phyloP scores from a whole-genome alignment of 2,797 vertebrate genomes.

The Girardinus metallicus region DNA sequence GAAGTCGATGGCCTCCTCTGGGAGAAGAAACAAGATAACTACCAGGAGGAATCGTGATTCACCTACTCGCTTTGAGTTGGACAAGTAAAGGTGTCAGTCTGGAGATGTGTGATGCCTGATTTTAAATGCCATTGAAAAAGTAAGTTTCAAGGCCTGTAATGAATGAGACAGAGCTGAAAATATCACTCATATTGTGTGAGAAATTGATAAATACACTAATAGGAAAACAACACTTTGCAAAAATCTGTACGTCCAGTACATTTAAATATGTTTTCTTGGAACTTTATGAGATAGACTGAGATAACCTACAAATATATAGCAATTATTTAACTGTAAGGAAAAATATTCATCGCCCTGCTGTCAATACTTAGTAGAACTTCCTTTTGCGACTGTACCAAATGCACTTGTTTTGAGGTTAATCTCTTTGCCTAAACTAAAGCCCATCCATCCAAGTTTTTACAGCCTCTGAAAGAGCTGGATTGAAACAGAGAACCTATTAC shows the following conservation, averaged over 20 bases:
- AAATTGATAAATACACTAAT: neutral
- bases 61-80: constrained; percentile 36
- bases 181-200: neutral
- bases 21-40: constrained; percentile 53
- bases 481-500: neutral
- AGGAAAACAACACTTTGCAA: neutral
- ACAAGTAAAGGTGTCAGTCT: constrained; percentile 41
- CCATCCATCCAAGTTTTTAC: too few species aligned
- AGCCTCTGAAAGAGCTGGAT: neutral
- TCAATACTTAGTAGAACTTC: neutral
- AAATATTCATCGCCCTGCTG: neutral
- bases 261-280: too few species aligned
- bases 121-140: constrained; percentile 27
- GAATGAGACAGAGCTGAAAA: constrained; percentile 5
- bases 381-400: neutral
- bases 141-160: constrained; percentile 9
- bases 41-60: constrained; percentile 37
- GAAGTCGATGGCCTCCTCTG: constrained; percentile 60
- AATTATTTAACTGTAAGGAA: neutral
- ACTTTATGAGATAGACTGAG: neutral
- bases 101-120: constrained; percentile 19
- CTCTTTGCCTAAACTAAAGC: neutral
- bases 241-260: neutral
- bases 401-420: neutral
- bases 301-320: neutral